phyloP scores from a whole-genome alignment of 2,113 vertebrate genomes.

The Marmota flaviventris region DNA sequence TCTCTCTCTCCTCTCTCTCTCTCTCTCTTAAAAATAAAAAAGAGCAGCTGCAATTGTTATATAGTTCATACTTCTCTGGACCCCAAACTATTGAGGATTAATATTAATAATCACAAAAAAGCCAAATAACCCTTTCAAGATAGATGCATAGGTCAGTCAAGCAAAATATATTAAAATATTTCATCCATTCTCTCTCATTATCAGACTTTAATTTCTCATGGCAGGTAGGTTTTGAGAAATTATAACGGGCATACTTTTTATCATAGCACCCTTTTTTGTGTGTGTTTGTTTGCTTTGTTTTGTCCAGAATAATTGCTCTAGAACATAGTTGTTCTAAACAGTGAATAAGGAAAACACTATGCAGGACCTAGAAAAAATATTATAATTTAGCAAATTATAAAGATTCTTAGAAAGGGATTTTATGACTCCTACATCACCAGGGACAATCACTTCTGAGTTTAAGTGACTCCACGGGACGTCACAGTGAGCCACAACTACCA shows the following conservation, averaged over 20 bases:
- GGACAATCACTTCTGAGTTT: background rate
- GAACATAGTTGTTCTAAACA: background rate
- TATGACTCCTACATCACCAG: background rate
- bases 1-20: no score
- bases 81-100: background rate
- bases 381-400: background rate
- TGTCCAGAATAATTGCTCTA: background rate
- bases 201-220: background rate
- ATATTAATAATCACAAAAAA: background rate
- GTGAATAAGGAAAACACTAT: background rate
- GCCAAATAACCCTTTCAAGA: slow-evolving; percentile 25
- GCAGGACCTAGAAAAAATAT: background rate
- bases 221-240: background rate
- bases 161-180: slow-evolving; percentile 34
- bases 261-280: background rate
- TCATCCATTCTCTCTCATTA: background rate
- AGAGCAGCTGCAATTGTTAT: background rate
- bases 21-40: background rate
- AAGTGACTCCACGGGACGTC: background rate
- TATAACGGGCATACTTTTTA: background rate
- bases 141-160: background rate
- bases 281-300: background rate
- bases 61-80: background rate
- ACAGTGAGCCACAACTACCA: background rate
- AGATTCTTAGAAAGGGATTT: background rate